These are phyloP conservation scores for Porites divaricata DNA, from an alignment of 92 coral and sea anemone genomes.

Conservation along the genomic window DNA sequence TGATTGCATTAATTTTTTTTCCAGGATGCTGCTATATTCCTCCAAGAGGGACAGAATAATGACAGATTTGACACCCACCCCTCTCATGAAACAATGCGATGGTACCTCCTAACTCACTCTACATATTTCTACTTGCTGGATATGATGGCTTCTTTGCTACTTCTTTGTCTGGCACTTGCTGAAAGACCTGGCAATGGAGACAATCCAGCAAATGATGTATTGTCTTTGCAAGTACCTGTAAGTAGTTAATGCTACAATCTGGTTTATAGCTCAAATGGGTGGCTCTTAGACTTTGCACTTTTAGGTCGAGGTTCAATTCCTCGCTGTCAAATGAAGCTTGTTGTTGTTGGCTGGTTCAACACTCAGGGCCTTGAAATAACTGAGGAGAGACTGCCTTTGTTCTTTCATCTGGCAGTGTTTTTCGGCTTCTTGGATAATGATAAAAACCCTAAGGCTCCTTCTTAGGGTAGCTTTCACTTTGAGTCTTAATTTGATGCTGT, in stretches of 20 bases:
- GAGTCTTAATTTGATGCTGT: no score
- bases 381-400: no score
- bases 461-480: no score
- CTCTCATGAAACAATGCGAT: slow-evolving; percentile 62
- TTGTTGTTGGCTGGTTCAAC: no score
- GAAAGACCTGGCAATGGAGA: slow-evolving; percentile 76
- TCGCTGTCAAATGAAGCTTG: no score
- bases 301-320: no score
- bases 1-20: not conserved
- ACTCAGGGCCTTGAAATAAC: no score
- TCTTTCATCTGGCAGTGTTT: no score
- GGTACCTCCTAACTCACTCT: slow-evolving; percentile 87
- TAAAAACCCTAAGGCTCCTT: no score
- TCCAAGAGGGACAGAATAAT: slow-evolving; percentile 93
- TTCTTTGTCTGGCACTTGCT: slow-evolving; percentile 78
- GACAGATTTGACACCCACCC: slow-evolving; percentile 92
- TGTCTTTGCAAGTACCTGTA: slow-evolving; percentile 67
- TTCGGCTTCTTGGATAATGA: no score
- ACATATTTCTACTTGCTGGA: slow-evolving; percentile 81
- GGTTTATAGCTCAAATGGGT: no score
- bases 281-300: no score
- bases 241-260: not conserved
- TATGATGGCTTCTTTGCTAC: slow-evolving; percentile 75
- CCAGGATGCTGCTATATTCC: slow-evolving; percentile 93
- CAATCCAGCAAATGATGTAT: slow-evolving; percentile 11